Conservation (phyloP, 2,113 vertebrate genomes). For the Probosciger aterrimus region DNA sequence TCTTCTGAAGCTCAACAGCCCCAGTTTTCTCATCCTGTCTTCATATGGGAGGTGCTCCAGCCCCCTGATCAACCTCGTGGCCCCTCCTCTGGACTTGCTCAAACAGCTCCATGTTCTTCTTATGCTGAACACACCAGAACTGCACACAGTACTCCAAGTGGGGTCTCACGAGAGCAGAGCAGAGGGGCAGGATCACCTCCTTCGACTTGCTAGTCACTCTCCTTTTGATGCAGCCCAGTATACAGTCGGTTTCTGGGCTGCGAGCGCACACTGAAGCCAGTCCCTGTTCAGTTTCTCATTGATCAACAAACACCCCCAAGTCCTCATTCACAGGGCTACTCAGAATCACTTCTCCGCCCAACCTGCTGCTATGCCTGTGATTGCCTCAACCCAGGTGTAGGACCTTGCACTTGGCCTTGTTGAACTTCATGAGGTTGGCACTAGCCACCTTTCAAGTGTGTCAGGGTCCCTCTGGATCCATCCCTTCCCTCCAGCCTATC, state of each 20-base stretch:
- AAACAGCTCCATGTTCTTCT: no score
- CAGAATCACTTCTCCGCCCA: not conserved
- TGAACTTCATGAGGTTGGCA: not conserved
- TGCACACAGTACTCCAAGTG: not conserved
- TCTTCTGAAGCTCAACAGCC: no score
- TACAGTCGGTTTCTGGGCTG: not conserved
- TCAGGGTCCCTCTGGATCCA: not conserved
- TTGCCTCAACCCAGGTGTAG: not conserved
- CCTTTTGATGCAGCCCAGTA: not conserved
- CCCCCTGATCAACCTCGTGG: no score
- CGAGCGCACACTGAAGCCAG: not conserved
- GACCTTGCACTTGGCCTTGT: not conserved
- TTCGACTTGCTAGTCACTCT: not conserved
- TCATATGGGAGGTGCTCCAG: no score
- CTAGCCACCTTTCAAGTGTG: not conserved
- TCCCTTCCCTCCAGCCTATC: not conserved
- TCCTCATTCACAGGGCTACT: not conserved
- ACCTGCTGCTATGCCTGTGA: not conserved
- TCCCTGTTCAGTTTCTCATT: not conserved
- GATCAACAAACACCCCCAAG: not conserved
- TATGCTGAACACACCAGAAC: not conserved
- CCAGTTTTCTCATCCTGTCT: no score
- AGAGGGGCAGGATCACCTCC: not conserved
- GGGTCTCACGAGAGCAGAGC: not conserved
- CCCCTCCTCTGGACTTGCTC: no score